These are phyloP conservation scores for Lutjanus campechanus DNA, from an alignment of 2,797 vertebrate genomes.

Conservation along the genomic window DNA sequence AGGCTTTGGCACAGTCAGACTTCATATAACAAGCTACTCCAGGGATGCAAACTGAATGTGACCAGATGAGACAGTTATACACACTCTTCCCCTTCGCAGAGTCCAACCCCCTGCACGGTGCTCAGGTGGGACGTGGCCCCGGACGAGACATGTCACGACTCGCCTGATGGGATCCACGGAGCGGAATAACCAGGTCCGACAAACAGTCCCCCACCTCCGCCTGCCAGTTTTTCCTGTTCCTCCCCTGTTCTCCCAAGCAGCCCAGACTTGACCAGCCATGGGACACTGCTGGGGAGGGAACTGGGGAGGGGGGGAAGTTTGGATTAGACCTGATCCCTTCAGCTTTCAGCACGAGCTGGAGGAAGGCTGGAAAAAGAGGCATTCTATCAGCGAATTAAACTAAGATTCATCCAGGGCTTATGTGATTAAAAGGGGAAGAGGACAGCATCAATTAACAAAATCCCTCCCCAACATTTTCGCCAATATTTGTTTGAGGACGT, in stretches of 20 bases:
- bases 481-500: slow-evolving; percentile 83
- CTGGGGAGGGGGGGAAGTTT: slow-evolving; percentile 52
- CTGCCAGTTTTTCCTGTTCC: slow-evolving; percentile 63
- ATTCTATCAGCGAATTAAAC: slow-evolving; percentile 85
- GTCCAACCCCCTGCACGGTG: slow-evolving; percentile 52
- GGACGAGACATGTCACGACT: slow-evolving; percentile 77
- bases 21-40: slow-evolving; percentile 56
- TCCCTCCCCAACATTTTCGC: slow-evolving; percentile 80
- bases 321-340: slow-evolving; percentile 81
- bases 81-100: slow-evolving; percentile 60
- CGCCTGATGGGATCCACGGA: slow-evolving; percentile 79
- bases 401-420: slow-evolving; percentile 84
- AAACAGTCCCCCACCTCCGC: slow-evolving; percentile 75
- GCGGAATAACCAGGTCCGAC: slow-evolving; percentile 82
- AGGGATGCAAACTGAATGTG: slow-evolving; percentile 70
- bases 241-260: slow-evolving; percentile 43
- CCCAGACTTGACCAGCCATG: slow-evolving; percentile 59
- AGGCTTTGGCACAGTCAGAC: slow-evolving; percentile 44
- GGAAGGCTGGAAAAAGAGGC: slow-evolving; percentile 71
- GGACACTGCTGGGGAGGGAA: slow-evolving; percentile 45
- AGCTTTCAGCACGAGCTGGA: slow-evolving; percentile 68
- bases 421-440: slow-evolving; percentile 86
- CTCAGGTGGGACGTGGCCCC: slow-evolving; percentile 78
- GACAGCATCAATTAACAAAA: slow-evolving; percentile 86
- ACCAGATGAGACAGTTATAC: slow-evolving; percentile 78